phyloP scores from a whole-genome alignment of 1,140 invertebrate genomes.

The Listronotus oregonensis region DNA sequence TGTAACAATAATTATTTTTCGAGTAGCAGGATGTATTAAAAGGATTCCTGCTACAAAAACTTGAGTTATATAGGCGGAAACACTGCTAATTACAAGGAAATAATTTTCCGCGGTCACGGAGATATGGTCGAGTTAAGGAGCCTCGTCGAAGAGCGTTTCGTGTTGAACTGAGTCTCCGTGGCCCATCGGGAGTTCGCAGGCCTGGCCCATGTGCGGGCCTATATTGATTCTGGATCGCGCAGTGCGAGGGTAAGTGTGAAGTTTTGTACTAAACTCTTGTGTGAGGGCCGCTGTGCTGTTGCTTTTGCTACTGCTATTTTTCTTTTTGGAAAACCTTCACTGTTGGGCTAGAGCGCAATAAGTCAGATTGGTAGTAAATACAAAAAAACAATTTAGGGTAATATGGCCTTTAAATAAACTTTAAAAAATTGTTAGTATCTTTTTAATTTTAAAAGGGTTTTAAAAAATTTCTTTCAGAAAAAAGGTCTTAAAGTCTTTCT shows the following conservation, averaged over 20 bases:
- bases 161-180: constrained; percentile 28
- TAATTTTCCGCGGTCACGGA: not conserved
- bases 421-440: no score
- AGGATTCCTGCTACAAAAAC: not conserved
- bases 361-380: no score
- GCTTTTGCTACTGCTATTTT: constrained; percentile 10
- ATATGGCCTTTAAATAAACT: no score
- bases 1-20: no score
- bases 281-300: constrained; percentile 17
- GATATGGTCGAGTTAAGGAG: not conserved
- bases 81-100: not conserved
- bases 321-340: no score
- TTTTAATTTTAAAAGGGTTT: no score
- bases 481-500: no score
- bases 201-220: constrained; percentile 32
- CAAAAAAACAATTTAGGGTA: no score
- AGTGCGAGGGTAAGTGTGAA: constrained; percentile 15
- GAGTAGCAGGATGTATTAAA: not conserved
- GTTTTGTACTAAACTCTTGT: constrained; percentile 21
- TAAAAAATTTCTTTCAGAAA: no score
- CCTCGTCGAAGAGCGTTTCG: constrained; percentile 2
- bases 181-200: constrained; percentile 33
- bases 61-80: not conserved
- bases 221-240: constrained; percentile 37
- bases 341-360: no score